Evolutionary conservation across 2,797 vertebrate species (phyloP).

Genomic region (Squalus acanthias): DNA sequence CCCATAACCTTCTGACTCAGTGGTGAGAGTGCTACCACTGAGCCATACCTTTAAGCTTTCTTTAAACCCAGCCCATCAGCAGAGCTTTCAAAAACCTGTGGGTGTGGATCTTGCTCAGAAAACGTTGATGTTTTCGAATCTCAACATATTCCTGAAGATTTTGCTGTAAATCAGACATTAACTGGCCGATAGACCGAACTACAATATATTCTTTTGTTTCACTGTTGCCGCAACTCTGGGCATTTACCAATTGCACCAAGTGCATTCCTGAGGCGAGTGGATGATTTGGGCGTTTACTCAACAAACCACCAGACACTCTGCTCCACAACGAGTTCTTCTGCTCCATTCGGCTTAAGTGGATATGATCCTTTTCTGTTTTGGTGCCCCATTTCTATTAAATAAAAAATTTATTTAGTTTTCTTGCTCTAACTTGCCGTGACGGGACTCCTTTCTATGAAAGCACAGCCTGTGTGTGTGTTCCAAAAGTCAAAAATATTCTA

Average conservation of each 20-base stretch:
- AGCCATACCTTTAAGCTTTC: not conserved
- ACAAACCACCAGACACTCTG: not conserved
- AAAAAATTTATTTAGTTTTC: not conserved
- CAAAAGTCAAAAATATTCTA: not conserved
- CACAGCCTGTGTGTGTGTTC: not conserved
- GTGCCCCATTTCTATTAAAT: not conserved
- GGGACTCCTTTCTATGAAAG: not conserved
- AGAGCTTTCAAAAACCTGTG: not conserved
- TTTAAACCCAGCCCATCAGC: not conserved
- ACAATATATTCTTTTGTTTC: not conserved
- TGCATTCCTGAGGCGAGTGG: not conserved
- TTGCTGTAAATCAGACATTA: not conserved
- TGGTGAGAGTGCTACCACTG: not conserved
- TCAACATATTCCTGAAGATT: not conserved
- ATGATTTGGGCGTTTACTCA: not conserved
- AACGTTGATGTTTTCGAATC: not conserved
- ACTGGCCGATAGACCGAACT: not conserved
- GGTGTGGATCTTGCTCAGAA: not conserved
- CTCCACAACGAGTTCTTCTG: not conserved
- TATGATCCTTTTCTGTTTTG: not conserved
- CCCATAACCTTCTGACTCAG: not conserved
- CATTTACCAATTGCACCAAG: not conserved
- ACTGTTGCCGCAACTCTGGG: not conserved
- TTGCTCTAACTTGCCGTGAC: not conserved
- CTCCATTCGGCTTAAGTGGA: not conserved